Conservation (phyloP, 2,113 vertebrate species). For the Asarcornis scutulata region DNA sequence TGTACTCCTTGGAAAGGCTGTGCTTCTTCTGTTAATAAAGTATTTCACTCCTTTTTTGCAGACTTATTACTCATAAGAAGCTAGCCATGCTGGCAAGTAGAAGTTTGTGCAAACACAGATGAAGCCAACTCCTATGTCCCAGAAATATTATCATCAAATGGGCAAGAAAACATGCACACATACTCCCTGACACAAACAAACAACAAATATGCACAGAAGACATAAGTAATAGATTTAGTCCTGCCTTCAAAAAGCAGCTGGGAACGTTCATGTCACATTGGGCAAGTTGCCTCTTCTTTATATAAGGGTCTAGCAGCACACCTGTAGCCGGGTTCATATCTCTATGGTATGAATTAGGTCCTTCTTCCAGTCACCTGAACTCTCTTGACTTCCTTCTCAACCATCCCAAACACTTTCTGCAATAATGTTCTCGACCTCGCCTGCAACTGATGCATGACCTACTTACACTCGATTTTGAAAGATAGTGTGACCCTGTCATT, state of each 20-base stretch:
- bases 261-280: background rate
- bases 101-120: background rate
- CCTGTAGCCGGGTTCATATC: background rate
- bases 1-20: background rate
- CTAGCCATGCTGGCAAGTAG: background rate
- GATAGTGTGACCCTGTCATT: constrained; percentile 8
- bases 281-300: background rate
- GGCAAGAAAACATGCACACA: background rate
- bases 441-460: constrained; percentile 42
- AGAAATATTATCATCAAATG: background rate
- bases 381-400: background rate
- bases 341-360: background rate
- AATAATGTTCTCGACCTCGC: background rate
- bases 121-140: background rate
- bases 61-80: background rate
- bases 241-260: background rate
- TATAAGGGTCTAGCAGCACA: background rate
- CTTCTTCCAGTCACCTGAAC: background rate
- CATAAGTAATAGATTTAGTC: background rate
- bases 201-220: background rate
- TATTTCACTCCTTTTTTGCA: background rate
- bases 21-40: background rate
- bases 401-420: background rate
- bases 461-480: constrained; percentile 56
- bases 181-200: background rate